A percentile compares a stretch with the other conserved stretches of the same genome.
phyloP scores from a whole-genome alignment of 2,113 vertebrate genomes.

The Ceyx melanurus region DNA sequence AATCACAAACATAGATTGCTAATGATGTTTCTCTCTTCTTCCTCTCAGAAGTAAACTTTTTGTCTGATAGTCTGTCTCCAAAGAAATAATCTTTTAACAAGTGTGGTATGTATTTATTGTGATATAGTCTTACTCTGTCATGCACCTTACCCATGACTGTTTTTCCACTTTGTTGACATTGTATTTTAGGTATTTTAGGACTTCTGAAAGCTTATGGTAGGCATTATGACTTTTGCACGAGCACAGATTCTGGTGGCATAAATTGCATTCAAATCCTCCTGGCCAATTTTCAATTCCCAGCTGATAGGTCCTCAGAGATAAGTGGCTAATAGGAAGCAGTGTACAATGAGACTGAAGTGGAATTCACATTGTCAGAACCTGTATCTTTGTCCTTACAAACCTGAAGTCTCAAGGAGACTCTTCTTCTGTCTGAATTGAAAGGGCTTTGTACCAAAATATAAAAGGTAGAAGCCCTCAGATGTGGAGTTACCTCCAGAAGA shows the following conservation, averaged over 20 bases:
- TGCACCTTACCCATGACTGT: background rate
- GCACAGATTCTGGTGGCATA: background rate
- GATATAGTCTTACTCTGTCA: background rate
- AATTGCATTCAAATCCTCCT: background rate
- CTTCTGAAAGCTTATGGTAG: background rate
- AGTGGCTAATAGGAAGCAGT: background rate
- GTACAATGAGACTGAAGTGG: background rate
- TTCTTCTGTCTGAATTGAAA: background rate
- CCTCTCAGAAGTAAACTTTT: background rate
- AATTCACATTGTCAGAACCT: background rate
- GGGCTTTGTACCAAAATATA: background rate
- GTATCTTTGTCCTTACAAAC: background rate
- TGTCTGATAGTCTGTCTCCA: background rate
- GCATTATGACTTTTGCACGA: background rate
- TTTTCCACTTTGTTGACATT: background rate
- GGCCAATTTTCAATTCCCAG: background rate
- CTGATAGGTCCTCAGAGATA: background rate
- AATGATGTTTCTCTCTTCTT: background rate
- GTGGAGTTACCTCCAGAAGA: background rate
- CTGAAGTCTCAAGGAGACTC: background rate
- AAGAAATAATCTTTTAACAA: background rate
- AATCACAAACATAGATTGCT: slow-evolving; percentile 3
- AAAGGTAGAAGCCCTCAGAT: background rate
- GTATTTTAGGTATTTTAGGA: background rate
- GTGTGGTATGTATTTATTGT: background rate